Evolutionary conservation across 2,888 invertebrate genomes (phyloP), one percentile per base, ranked within the genome.

Genomic region (Andrena dorsata): DNA sequence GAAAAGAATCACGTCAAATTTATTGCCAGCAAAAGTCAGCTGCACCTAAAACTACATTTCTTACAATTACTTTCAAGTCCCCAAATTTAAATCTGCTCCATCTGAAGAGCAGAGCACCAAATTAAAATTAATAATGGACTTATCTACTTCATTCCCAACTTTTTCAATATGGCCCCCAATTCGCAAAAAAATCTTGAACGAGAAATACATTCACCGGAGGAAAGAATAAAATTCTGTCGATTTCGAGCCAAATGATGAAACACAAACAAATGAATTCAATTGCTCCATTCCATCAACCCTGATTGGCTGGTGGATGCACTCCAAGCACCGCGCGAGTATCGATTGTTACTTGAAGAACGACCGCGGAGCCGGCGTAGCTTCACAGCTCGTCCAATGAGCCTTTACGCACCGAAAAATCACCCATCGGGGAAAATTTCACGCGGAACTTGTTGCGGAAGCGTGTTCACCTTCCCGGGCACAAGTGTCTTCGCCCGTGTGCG

Each of bases 321-420:
- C 30, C n/a, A 32, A 60, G n/a, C 32, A 30, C 1, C 26, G 10
- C 60, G 30, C 4, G 23, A 56, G 8, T 56, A 58, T 74, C 58
- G 47, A 66, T 74, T 60, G 30, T 69, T 69, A 63, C n/a, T 68
- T 51, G 53, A 28, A 23, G 53, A 53, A 41, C 30, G 58, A 28
- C 47, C 16, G 16, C 49, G 23, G 64, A 58, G 20, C 8, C 63
- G 10, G 2, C 53, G 30, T 41, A 26, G 70, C 65, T 70, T 58
- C 35, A 76, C 32, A 47, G 49, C 51, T 51, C n/a, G 32, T 76
- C 80, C 58, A 63, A 74, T 61, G 58, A 72, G 64, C 70, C 69
- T 30, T 51, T 47, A 70, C 35, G 64, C 56, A 28, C 63, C 58
- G 41, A 41, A 41, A 71, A 78, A 68, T 78, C 23, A 49, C 35